Evolutionary conservation across 2,888 invertebrate species (phyloP).

Genomic region (Apodemia zela): DNA sequence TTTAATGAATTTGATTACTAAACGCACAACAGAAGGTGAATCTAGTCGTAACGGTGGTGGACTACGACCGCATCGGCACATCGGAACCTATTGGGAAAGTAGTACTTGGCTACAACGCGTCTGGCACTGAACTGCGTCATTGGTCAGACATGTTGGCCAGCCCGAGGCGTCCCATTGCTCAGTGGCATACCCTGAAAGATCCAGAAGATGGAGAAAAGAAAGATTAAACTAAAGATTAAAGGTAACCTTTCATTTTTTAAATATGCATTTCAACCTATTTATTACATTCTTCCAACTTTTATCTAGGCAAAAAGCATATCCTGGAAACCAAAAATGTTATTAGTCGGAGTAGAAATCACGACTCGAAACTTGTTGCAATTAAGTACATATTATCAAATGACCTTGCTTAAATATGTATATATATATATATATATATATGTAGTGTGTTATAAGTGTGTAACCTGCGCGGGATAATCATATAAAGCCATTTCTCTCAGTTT

Average conservation of each 20-base stretch:
- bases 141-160: conserved; percentile 99
- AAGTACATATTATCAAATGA: no score
- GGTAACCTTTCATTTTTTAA: conserved; percentile 34
- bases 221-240: conserved; percentile 77
- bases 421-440: no score
- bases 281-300: no score
- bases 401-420: neutral
- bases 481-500: no score
- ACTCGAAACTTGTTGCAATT: no score
- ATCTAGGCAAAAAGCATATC: no score
- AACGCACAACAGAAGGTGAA: conserved; percentile 94
- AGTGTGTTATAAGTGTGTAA: no score
- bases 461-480: no score
- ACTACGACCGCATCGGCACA: conserved; percentile 99
- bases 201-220: conserved; percentile 96
- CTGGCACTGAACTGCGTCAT: conserved; percentile 98
- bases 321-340: no score
- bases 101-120: conserved; percentile 97
- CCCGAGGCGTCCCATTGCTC: conserved; percentile 98
- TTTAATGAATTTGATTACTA: conserved; percentile 32
- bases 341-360: no score
- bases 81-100: conserved; percentile 99
- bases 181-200: conserved; percentile 99
- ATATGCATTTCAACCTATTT: neutral
- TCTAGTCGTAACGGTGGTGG: conserved; percentile 98